Evolutionary conservation across 2,113 vertebrate species (phyloP).

Genomic region (Chascanopsetta lugubris): DNA sequence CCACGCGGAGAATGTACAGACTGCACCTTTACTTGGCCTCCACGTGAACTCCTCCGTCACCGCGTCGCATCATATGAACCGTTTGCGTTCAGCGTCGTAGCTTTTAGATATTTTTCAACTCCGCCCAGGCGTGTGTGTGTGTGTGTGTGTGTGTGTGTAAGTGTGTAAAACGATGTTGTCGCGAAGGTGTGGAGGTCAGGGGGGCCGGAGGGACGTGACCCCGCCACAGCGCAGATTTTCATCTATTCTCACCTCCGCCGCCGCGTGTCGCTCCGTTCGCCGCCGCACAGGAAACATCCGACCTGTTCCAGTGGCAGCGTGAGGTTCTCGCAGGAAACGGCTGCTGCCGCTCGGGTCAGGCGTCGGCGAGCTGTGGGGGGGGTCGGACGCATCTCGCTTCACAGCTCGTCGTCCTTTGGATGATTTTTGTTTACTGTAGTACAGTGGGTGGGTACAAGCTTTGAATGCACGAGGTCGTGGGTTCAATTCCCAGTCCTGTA

Average conservation of each 20-base stretch:
- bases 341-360: slow-evolving; percentile 29
- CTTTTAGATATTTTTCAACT: too few species aligned
- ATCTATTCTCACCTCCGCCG: slow-evolving; percentile 49
- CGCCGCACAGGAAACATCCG: slow-evolving; percentile 23
- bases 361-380: background rate
- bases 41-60: too few species aligned
- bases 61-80: too few species aligned
- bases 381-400: slow-evolving; percentile 22
- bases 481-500: too few species aligned
- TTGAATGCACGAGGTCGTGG: too few species aligned
- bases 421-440: background rate
- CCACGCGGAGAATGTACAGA: slow-evolving; percentile 3
- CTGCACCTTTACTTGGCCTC: slow-evolving; percentile 6
- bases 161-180: slow-evolving; percentile 29
- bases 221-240: slow-evolving; percentile 38
- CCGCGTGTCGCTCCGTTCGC: background rate
- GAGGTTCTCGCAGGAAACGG: slow-evolving; percentile 33
- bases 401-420: background rate
- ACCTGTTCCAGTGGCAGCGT: slow-evolving; percentile 28
- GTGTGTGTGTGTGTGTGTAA: slow-evolving; percentile 12
- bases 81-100: background rate
- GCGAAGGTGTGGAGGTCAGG: slow-evolving; percentile 41
- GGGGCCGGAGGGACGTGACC: slow-evolving; percentile 34
- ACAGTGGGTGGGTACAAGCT: too few species aligned
- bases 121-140: background rate